Base-by-base conservation (phyloP, 2,113 vertebrate genomes). In the Micromys minutus region DNA sequence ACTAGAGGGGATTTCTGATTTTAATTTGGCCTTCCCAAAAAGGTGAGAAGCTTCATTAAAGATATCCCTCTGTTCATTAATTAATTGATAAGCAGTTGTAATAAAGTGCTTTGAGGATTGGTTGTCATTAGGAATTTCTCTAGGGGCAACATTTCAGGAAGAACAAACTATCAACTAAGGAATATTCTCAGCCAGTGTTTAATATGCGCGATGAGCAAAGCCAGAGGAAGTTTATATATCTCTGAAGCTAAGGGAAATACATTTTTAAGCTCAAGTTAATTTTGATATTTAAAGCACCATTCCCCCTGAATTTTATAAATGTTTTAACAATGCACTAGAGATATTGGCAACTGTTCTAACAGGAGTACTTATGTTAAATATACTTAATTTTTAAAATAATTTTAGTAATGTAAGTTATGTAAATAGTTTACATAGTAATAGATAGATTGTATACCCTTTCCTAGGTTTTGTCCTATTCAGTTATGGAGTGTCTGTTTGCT, bases 61-160 rank as follows among this genome's bases (percentile, higher is more conserved):
- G 90, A 95, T 97, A 97, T 97, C 74, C 96, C 88, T 97, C 96
- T 97, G 91, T 97, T 97, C 96, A 97, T 98, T 97, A 98, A 98
- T 97, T 97, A 98, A 97, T 96, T 97, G 97, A 97, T 96, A 97
- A 97, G 92, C 93, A 93, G 92, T 97, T 95, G 91, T 96, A 97
- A 98, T 96, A 96, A 97, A 97, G 95, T 96, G 90, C 90, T 97
- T 96, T 94, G 91, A 98, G 94, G 67, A 97, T 91, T 94, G 90
- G 90, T 92, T 96, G 96, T 98, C 95, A 97, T 96, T 97, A 98
- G 81, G 77, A 96, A 90, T 96, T 96, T 96, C 94, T 97, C 96
- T 94, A 94, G 93, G 91, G 94, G 93, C 93, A 97, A 67, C 75
- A 69, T 96, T 97, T 97, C 83, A 95, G 88, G 88, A 97, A 97